A percentile compares a stretch with the other conserved stretches of the same genome.
These are phyloP conservation scores for Diglossa brunneiventris DNA, from an alignment of 2,113 vertebrate species.

Conservation along the genomic window DNA sequence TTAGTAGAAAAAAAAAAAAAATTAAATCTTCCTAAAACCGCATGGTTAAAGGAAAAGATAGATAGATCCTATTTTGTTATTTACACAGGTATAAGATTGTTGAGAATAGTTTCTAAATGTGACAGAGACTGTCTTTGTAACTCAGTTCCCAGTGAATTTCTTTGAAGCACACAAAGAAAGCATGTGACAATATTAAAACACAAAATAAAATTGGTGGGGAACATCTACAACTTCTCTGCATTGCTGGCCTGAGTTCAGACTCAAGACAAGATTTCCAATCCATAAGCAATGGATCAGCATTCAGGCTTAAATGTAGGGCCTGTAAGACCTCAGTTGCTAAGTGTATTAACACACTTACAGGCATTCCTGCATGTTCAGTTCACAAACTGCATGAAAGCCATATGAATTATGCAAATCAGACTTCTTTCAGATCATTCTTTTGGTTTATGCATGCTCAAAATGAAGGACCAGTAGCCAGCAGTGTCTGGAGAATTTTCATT, in stretches of 20 bases:
- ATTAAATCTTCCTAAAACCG: neutral
- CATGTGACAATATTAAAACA: neutral
- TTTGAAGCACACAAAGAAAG: neutral
- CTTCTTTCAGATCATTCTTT: neutral
- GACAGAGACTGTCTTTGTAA: neutral
- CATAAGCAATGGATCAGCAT: neutral
- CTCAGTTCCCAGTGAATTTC: neutral
- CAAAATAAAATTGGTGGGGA: neutral
- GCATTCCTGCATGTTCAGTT: neutral
- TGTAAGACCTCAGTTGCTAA: too few species aligned
- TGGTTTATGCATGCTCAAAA: neutral
- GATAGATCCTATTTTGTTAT: neutral
- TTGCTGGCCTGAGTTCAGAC: neutral
- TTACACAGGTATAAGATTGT: neutral
- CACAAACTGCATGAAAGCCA: neutral
- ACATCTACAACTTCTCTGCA: neutral
- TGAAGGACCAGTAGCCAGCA: neutral
- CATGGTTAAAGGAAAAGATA: neutral
- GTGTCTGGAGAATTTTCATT: neutral
- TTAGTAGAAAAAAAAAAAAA: neutral
- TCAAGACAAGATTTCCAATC: neutral
- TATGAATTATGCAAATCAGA: neutral
- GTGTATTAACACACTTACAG: too few species aligned
- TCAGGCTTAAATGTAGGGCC: neutral
- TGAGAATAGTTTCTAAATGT: neutral